phyloP scores from a whole-genome alignment of 1,140 invertebrate genomes.

The Formica selysi region DNA sequence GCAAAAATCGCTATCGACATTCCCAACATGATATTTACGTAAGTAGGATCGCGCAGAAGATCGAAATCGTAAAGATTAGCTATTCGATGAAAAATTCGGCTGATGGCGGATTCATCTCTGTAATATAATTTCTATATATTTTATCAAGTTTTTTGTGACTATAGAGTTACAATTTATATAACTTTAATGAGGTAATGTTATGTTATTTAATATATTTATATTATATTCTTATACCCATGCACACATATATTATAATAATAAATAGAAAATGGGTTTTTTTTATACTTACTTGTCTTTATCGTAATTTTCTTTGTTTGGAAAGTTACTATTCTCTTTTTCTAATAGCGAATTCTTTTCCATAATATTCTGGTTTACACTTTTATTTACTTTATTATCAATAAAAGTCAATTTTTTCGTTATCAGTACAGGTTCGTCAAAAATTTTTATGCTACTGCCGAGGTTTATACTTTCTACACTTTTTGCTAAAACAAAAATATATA shows the following conservation, averaged over 20 bases:
- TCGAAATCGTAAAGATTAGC: slow-evolving; percentile 87
- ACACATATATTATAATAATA: too few relatives aligned
- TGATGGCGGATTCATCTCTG: neutral
- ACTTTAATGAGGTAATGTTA: neutral
- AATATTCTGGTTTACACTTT: neutral
- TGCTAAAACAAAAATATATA: slow-evolving; percentile 56
- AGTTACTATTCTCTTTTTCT: neutral
- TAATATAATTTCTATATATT: slow-evolving; percentile 8
- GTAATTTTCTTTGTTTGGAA: neutral
- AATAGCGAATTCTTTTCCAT: slow-evolving; percentile 23
- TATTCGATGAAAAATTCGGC: slow-evolving; percentile 64
- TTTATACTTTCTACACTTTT: slow-evolving; percentile 73
- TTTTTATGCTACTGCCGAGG: slow-evolving; percentile 77
- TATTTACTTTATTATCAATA: neutral
- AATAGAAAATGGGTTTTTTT: neutral
- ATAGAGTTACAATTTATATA: neutral
- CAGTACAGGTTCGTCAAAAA: slow-evolving; percentile 73
- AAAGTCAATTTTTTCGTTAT: slow-evolving; percentile 33
- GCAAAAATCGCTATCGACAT: slow-evolving; percentile 89
- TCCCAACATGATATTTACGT: slow-evolving; percentile 90
- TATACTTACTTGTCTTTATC: slow-evolving; percentile 50
- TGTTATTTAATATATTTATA: slow-evolving; percentile 8
- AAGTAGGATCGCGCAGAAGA: slow-evolving; percentile 87
- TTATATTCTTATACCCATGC: slow-evolving; percentile 13
- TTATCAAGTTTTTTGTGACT: neutral